Evolutionary conservation across 2,797 vertebrate genomes (phyloP), one percentile per base, ranked within the genome.

Genomic region (Pseudochaenichthys georgianus): DNA sequence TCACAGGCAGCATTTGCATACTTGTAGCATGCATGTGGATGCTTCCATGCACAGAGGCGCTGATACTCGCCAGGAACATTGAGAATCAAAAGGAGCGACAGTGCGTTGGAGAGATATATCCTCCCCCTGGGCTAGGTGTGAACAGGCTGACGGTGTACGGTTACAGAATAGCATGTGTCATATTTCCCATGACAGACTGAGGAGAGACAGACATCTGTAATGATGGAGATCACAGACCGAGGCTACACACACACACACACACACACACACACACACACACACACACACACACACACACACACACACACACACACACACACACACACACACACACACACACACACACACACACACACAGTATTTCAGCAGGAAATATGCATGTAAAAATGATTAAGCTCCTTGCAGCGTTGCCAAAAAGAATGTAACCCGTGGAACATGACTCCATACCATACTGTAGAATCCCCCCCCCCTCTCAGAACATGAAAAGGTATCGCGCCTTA

Each of bases 111-210:
- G 84, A 84, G 83, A 82, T 84, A 79, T 83, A 92, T 88, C 84
- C 86, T 84, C 77, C 88, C 88, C 74, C 42, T 80, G 82, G 89
- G 88, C 85, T 79, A 94, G 92, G 93, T 93, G 93, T 89, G 92
- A 93, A 94, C 88, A 92, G 86, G 87, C 90, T 90, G 77, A 85
- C 87, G 87, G 92, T 92, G 89, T 94, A 88, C 71, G 58, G 92
- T 94, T 94, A 91, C 92, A 84, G 87, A 86, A 92, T 84, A 87
- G 87, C 78, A 78, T 88, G 84, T 93, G 89, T 94, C 90, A 88
- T 86, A 87, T 93, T 92, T 85, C 86, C 86, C 78, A 70, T 89
- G 88, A 94, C 87, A 90, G 88, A 90, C 91, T 77, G 91, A 87
- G 59, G 83, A 93, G 86, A 93, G 92, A 92, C 91, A 89, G 92